Conservation (phyloP, 2,113 vertebrate genomes). For the Cinclus mexicanus region DNA sequence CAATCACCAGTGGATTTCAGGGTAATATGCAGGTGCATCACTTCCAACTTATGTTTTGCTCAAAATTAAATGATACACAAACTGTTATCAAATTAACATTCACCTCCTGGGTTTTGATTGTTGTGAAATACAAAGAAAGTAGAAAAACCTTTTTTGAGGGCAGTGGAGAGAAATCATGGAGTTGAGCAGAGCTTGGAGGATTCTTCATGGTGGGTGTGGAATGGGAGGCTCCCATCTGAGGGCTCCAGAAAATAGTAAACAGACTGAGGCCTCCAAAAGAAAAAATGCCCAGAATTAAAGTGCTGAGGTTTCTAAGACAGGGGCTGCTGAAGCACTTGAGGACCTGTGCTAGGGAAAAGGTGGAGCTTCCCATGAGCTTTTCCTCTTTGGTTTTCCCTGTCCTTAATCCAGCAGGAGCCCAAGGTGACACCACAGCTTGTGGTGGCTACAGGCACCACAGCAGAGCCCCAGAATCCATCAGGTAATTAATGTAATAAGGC, state of each 20-base stretch:
- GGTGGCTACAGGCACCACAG: neutral
- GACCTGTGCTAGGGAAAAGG: neutral
- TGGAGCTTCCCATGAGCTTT: neutral
- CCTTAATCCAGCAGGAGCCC: neutral
- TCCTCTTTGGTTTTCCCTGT: neutral
- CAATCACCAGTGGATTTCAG: neutral
- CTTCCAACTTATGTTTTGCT: neutral
- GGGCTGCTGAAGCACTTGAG: neutral
- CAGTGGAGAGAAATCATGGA: neutral
- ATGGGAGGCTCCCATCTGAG: neutral
- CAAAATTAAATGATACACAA: neutral
- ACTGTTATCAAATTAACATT: neutral
- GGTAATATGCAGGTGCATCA: neutral
- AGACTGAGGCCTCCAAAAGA: neutral
- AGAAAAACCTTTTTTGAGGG: neutral
- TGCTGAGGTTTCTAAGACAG: neutral
- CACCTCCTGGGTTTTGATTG: neutral
- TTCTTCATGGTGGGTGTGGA: neutral
- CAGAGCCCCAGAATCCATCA: neutral
- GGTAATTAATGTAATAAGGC: neutral
- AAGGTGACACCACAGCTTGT: neutral
- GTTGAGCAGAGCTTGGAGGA: neutral
- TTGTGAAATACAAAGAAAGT: neutral
- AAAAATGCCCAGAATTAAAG: neutral
- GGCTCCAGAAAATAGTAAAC: neutral